phyloP scores from a whole-genome alignment of 2,888 invertebrate species.

The Ornithoptera priamus region DNA sequence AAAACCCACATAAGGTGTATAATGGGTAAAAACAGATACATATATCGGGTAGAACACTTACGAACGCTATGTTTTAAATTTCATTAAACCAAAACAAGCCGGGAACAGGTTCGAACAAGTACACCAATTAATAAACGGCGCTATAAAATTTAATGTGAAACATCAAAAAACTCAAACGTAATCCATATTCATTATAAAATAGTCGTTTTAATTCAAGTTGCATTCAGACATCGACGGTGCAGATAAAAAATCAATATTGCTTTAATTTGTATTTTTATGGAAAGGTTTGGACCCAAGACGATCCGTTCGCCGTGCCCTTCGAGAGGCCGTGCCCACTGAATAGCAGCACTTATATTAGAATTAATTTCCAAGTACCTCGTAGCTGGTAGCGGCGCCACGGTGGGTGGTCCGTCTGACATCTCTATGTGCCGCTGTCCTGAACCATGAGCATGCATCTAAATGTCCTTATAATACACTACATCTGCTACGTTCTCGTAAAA shows the following conservation, averaged over 20 bases:
- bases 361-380: conserved; percentile 29
- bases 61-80: conserved; percentile 14
- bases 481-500: conserved; percentile 59
- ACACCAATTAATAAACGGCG: conserved; percentile 27
- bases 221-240: conserved; percentile 6
- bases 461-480: conserved; percentile 74
- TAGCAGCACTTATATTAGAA: conserved; percentile 31
- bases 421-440: conserved; percentile 55
- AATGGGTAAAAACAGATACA: conserved; percentile 12
- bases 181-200: conserved; percentile 25
- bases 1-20: conserved; percentile 20
- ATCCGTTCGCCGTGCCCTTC: conserved; percentile 12
- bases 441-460: conserved; percentile 65
- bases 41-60: conserved; percentile 4
- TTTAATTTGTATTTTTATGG: conserved; percentile 20
- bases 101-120: conserved; percentile 20
- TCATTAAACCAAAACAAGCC: conserved; percentile 10
- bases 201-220: conserved; percentile 21
- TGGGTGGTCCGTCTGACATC: conserved; percentile 73
- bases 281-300: conserved; percentile 2
- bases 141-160: conserved; percentile 27
- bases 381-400: conserved; percentile 44
- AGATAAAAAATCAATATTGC: conserved; percentile 21
- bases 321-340: conserved; percentile 23
- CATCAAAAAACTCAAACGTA: conserved; percentile 21